Percentiles rank a stretch among this genome's conserved stretches.
Conservation (phyloP, 2,113 vertebrate genomes). For the Varanus salvator region DNA sequence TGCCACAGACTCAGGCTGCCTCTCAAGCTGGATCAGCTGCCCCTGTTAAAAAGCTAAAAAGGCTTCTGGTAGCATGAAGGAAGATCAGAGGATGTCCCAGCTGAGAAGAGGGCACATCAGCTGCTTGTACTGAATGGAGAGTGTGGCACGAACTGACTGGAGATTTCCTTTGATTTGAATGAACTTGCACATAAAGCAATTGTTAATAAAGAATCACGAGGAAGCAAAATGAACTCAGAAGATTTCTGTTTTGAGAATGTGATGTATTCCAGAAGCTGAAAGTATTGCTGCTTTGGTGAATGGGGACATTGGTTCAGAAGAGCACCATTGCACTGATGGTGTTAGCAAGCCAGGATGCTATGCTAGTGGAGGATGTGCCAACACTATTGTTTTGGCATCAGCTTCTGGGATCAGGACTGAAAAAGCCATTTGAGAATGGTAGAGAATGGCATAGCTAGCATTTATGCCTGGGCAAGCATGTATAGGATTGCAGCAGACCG, state of each 20-base stretch:
- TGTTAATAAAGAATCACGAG: neutral
- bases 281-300: neutral
- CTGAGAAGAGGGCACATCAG: neutral
- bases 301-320: too few species aligned
- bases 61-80: neutral
- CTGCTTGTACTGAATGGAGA: neutral
- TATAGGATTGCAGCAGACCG: neutral
- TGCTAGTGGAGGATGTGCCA: neutral
- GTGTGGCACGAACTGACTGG: neutral
- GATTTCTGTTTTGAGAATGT: neutral
- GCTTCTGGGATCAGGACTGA: neutral
- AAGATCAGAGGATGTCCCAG: neutral
- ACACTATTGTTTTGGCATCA: neutral
- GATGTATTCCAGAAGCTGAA: neutral
- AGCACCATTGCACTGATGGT: neutral
- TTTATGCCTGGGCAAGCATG: neutral
- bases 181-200: neutral
- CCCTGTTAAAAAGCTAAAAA: slow-evolving; percentile 10
- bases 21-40: neutral
- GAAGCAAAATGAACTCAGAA: neutral
- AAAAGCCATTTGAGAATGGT: neutral
- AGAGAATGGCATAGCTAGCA: too few species aligned
- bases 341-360: neutral
- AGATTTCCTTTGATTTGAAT: neutral
- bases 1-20: neutral